These are phyloP conservation scores for Xenopus tropicalis DNA, from an alignment of 2,113 vertebrate species.

Conservation along the genomic window DNA sequence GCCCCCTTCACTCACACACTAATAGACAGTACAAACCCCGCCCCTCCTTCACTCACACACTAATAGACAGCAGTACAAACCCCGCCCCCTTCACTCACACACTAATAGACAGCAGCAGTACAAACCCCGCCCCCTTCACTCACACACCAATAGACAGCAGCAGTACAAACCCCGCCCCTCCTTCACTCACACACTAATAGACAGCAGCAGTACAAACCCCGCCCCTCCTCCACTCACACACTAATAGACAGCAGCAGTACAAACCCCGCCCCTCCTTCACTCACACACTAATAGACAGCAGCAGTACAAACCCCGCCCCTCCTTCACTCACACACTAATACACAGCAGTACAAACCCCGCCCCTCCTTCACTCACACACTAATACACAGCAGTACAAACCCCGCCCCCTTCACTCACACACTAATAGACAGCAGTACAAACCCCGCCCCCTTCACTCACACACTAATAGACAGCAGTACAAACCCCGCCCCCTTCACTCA, in stretches of 20 bases:
- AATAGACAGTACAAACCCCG: no score
- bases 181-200: accelerated
- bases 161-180: not conserved
- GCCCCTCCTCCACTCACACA: accelerated
- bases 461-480: not conserved
- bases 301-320: not conserved
- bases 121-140: accelerated
- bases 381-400: not conserved
- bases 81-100: accelerated
- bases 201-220: not conserved
- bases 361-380: accelerated
- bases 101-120: not conserved
- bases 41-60: accelerated
- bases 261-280: accelerated
- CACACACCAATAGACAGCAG: not conserved
- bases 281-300: not conserved
- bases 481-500: accelerated
- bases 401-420: accelerated
- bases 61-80: not conserved
- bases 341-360: not conserved
- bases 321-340: accelerated
- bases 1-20: accelerated
- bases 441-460: accelerated
- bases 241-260: not conserved
- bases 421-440: not conserved